Evolutionary conservation across 1,140 invertebrate species (phyloP).

Genomic region (Drosophila littoralis): DNA sequence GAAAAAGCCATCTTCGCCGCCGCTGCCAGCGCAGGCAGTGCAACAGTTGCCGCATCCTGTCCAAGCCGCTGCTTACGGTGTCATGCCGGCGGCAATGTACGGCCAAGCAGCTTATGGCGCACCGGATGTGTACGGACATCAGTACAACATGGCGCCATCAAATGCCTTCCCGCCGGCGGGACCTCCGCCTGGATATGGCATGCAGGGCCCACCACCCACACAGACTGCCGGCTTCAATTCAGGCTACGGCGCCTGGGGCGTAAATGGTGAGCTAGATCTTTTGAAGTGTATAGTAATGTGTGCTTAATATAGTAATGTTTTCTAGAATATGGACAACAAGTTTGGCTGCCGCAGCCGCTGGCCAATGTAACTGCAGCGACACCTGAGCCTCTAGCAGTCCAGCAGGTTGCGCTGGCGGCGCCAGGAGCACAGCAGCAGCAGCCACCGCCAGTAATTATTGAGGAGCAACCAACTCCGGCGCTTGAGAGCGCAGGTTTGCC

Average conservation of each 20-base stretch:
- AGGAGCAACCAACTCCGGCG: conserved; percentile 55
- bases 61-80: conserved; percentile 47
- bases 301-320: neutral
- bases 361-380: conserved; percentile 33
- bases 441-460: conserved; percentile 15
- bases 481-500: conserved; percentile 73
- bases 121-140: conserved; percentile 65
- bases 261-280: conserved; percentile 55
- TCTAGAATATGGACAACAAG: conserved; percentile 71
- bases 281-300: neutral
- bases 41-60: conserved; percentile 45
- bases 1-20: conserved; percentile 74
- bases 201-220: conserved; percentile 56
- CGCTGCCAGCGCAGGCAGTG: conserved; percentile 44
- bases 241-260: conserved; percentile 70
- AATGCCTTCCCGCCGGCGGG: conserved; percentile 58
- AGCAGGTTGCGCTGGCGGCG: conserved; percentile 25
- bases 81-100: conserved; percentile 71
- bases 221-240: conserved; percentile 52
- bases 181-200: conserved; percentile 59
- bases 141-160: conserved; percentile 61
- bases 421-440: conserved; percentile 19
- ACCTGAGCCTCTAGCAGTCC: conserved; percentile 34
- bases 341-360: conserved; percentile 61
- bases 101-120: conserved; percentile 45